A percentile compares a stretch with the other conserved stretches of the same genome.
These are phyloP conservation scores for Hemicordylus capensis DNA, from an alignment of 2,113 vertebrate species.

Conservation along the genomic window DNA sequence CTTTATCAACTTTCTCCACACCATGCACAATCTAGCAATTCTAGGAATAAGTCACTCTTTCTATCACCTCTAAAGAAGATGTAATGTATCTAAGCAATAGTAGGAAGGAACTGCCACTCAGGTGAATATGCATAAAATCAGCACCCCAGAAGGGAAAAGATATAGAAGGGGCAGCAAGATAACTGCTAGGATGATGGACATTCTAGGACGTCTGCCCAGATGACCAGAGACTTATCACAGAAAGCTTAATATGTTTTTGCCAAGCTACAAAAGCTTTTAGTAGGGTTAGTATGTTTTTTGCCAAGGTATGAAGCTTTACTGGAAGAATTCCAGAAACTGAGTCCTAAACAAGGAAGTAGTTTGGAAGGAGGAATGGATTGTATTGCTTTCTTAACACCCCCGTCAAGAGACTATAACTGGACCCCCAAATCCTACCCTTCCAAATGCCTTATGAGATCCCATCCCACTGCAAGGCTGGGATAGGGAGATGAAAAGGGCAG, in stretches of 20 bases:
- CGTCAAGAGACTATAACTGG: background rate
- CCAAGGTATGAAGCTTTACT: background rate
- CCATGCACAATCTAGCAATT: background rate
- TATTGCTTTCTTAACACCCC: background rate
- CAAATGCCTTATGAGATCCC: background rate
- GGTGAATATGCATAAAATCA: background rate
- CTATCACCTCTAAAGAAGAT: background rate
- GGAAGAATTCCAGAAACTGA: too few relatives aligned
- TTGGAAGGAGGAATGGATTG: background rate
- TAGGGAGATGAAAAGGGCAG: too few relatives aligned
- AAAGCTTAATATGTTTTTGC: background rate
- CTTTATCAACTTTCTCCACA: too few relatives aligned
- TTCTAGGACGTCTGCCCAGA: background rate
- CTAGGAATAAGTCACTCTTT: background rate
- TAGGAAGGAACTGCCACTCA: background rate
- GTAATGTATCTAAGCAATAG: background rate
- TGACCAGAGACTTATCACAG: background rate
- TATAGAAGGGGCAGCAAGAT: background rate
- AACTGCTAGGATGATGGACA: background rate
- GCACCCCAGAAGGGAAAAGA: background rate
- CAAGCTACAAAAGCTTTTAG: background rate
- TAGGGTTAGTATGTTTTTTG: too few relatives aligned
- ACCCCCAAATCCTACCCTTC: too few relatives aligned
- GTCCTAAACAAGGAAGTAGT: background rate
- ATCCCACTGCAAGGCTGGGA: background rate